phyloP scores from a whole-genome alignment of 2,797 vertebrate species.

The Epinephelus coioides region DNA sequence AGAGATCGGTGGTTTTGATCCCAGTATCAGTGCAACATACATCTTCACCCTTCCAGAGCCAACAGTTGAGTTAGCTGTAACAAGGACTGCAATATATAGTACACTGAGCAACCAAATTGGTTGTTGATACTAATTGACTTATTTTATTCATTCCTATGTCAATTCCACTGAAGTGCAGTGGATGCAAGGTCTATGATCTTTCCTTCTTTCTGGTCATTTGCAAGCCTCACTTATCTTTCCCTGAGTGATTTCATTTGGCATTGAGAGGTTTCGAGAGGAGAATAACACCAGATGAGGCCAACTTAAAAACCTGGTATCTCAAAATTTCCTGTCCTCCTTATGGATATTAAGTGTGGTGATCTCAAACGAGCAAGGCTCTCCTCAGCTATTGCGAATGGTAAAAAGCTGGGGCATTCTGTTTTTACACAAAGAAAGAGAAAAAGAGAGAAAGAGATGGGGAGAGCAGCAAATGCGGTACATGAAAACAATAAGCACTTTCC shows the following conservation, averaged over 20 bases:
- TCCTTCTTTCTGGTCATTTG: constrained; percentile 69
- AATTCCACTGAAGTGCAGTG: constrained; percentile 55
- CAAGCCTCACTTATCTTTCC: constrained; percentile 70
- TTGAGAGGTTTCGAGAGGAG: constrained; percentile 69
- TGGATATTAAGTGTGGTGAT: constrained; percentile 73
- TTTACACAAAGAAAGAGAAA: constrained; percentile 34
- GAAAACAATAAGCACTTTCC: constrained; percentile 73
- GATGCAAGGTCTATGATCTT: constrained; percentile 69
- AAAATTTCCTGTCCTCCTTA: constrained; percentile 63
- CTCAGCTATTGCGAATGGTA: constrained; percentile 44
- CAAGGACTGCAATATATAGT: not conserved
- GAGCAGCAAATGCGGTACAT: constrained; percentile 45
- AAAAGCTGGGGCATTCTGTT: constrained; percentile 54
- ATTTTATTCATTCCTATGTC: constrained; percentile 53
- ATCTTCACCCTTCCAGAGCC: not conserved
- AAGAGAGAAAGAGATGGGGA: constrained; percentile 9
- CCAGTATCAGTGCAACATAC: not conserved
- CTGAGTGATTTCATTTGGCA: constrained; percentile 75
- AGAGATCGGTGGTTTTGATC: not conserved
- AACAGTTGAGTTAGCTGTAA: not conserved
- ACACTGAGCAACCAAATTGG: constrained; percentile 22
- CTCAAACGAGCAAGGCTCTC: constrained; percentile 51
- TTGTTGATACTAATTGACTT: constrained; percentile 59
- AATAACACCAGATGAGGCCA: constrained; percentile 75
- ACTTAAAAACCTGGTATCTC: constrained; percentile 67